Evolutionary conservation across 2,113 vertebrate genomes (phyloP), one percentile per base, ranked within the genome.

Genomic region (Prunella fulvescens): DNA sequence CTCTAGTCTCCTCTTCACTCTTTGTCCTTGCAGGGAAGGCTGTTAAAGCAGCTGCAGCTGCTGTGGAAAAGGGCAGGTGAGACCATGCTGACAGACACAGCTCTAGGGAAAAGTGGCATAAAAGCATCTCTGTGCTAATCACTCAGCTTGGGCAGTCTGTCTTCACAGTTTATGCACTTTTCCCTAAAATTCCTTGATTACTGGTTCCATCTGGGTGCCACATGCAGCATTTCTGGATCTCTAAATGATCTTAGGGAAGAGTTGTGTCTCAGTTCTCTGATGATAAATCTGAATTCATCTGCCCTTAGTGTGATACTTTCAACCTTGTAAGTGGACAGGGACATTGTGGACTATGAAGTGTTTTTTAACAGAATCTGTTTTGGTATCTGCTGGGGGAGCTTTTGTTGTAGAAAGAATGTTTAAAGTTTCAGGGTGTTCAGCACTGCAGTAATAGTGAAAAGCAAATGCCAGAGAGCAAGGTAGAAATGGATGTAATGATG

Each of bases 1-100:
- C 65, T 79, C 9, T 85, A 14, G 81, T 90, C 76, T 83, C 51
- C 48, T 51, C 61, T 70, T 71, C 40, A 6, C 87, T 51, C 70
- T 95, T 86, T 69, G 65, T 90, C 73, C 58, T 80, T 91, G 66
- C 60, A 83, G 90, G 83, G 71, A n/a, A 88, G 88, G 25, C 65
- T 93, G 35, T 53, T 56, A 70, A 88, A 95, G 83, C 87, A 95
- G 95, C 93, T 95, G 94, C 85, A 95, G 89, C 92, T 95, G 74
- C 90, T 81, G 56, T 66, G 45, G 58, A 77, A 86, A 64, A 61
- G 79, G 94, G 69, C 96, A 96, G 81, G 93, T 96, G 86, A 95
- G 92, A 70, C 60, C 71, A 44, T 16, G 57, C 60, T 86, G 86
- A 84, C 45, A 85, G 78, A 42, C 58, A 56, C 29, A 73, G 71